Percentiles rank a stretch among this genome's conserved stretches.
Evolutionary conservation across 1,140 invertebrate species (phyloP).

Genomic region (Amphibalanus amphitrite): DNA sequence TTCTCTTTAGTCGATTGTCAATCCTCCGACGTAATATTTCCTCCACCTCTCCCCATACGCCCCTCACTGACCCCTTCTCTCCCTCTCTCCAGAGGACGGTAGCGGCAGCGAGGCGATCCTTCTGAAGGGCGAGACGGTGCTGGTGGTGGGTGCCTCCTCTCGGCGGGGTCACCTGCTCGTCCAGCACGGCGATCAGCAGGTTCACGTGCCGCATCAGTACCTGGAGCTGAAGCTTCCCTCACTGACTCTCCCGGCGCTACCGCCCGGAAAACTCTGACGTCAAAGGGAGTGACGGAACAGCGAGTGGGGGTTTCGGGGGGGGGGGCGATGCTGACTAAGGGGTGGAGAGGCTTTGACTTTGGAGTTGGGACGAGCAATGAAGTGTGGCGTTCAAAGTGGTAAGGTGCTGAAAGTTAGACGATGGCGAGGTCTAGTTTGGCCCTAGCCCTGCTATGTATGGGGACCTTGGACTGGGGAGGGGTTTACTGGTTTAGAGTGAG

Average conservation of each 20-base stretch:
- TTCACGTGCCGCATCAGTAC: conserved; percentile 74
- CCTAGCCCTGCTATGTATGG: no score
- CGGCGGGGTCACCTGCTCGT: conserved; percentile 62
- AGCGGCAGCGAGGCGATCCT: conserved; percentile 36
- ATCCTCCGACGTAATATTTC: no score
- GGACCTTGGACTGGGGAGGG: no score
- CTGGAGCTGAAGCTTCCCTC: conserved; percentile 40
- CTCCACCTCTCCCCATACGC: background rate
- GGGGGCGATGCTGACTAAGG: no score
- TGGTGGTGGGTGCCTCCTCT: conserved; percentile 61
- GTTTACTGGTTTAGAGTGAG: no score
- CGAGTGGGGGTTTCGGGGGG: no score
- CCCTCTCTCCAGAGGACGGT: conserved; percentile 24
- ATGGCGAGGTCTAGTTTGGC: no score
- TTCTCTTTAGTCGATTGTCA: no score
- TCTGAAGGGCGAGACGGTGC: conserved; percentile 63
- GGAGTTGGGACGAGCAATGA: background rate
- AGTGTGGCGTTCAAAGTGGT: background rate
- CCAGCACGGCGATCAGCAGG: conserved; percentile 55
- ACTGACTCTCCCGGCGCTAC: background rate
- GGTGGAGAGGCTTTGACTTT: background rate
- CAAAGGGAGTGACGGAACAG: background rate
- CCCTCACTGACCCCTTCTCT: background rate
- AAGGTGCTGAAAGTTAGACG: no score
- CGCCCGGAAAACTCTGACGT: background rate